phyloP scores from a whole-genome alignment of 2,113 vertebrate species.

The Protomyctophum bolini region DNA sequence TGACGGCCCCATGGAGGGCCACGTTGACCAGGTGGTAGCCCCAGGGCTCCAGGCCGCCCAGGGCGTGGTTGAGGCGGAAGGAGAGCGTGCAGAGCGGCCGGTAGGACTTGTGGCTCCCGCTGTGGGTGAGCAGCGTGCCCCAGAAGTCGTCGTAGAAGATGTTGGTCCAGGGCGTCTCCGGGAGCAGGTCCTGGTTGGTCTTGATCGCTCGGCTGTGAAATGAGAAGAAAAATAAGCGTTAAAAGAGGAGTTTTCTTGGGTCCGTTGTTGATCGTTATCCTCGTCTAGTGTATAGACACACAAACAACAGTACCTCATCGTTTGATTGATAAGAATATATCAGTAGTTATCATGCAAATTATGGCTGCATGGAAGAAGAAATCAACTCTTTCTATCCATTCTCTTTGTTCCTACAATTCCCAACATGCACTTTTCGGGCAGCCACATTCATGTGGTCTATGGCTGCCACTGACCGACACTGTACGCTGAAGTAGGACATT shows the following conservation, averaged over 20 bases:
- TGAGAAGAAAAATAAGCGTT: conserved; percentile 37
- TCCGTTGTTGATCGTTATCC: no score
- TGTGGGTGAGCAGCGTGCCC: conserved; percentile 97
- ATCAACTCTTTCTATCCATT: no score
- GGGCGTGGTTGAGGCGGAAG: conserved; percentile 92
- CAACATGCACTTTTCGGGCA: no score
- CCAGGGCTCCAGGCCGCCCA: conserved; percentile 94
- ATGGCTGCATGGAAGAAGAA: no score
- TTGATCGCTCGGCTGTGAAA: conserved; percentile 94
- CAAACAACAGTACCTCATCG: no score
- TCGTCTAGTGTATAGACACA: no score
- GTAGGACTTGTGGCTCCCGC: conserved; percentile 98
- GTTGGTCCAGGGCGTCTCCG: conserved; percentile 95
- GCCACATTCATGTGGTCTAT: no score
- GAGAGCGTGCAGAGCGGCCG: conserved; percentile 96
- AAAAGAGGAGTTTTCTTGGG: neutral
- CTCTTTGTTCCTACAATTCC: no score
- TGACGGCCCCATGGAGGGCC: conserved; percentile 87
- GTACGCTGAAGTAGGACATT: no score
- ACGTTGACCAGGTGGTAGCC: conserved; percentile 95
- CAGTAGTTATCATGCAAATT: no score
- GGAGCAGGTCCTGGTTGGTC: conserved; percentile 97
- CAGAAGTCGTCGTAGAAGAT: conserved; percentile 99
- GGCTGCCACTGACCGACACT: no score
- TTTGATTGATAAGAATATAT: no score